Evolutionary conservation across 2,113 vertebrate genomes (phyloP).

Genomic region (Ovibos moschatus): DNA sequence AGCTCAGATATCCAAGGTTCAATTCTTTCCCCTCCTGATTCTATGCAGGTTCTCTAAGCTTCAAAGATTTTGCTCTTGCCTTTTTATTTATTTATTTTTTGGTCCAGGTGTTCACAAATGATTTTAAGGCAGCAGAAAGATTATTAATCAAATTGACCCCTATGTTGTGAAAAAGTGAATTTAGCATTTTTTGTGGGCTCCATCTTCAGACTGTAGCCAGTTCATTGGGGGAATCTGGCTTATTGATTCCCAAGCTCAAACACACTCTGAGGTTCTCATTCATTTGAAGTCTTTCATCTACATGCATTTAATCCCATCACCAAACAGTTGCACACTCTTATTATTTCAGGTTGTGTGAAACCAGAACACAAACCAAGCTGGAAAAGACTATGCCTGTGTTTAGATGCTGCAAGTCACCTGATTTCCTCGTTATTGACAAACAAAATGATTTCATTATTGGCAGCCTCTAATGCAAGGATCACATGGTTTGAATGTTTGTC

Average conservation of each 20-base stretch:
- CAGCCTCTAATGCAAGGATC: background rate
- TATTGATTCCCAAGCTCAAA: background rate
- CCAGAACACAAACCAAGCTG: background rate
- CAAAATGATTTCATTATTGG: background rate
- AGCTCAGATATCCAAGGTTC: background rate
- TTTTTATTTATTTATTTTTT: background rate
- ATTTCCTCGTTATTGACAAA: background rate
- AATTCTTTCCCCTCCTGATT: background rate
- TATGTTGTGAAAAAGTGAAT: background rate
- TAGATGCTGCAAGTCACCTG: background rate
- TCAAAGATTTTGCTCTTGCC: background rate
- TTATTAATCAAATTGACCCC: background rate
- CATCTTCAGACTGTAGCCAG: background rate
- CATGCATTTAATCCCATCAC: background rate
- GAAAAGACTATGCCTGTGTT: background rate
- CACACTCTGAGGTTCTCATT: background rate
- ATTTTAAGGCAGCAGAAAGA: background rate
- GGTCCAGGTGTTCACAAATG: background rate
- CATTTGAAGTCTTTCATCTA: background rate
- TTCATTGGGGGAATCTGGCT: background rate
- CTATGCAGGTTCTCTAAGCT: background rate
- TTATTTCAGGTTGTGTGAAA: background rate
- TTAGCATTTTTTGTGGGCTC: background rate
- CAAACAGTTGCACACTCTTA: background rate
- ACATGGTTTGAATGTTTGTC: background rate